Base-by-base conservation (phyloP, 2,888 invertebrate species). In the Sycophila texana region DNA sequence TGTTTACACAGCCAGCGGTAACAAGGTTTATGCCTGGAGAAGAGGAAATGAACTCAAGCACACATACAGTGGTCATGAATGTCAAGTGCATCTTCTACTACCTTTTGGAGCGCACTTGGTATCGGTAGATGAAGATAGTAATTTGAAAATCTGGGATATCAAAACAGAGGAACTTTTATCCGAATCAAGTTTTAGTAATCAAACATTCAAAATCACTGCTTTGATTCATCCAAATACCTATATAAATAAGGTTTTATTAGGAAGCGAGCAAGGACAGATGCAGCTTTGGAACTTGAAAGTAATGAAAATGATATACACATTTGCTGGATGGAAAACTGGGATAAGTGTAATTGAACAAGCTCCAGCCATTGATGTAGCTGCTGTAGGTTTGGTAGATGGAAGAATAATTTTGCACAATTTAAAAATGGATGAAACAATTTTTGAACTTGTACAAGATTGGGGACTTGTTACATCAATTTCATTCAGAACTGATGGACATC, bases 181-280 rank as follows among this genome's bases (percentile, higher is more conserved):
- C 39, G 95, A 96, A 86, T 89, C 96, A 1, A 92, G 92, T 10
- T 96, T 96, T 86, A 92, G 93, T 76, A 92, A 92, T 16, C 90
- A 92, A 0, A 91, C 91, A n/a, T 99, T 99, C 88, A 92, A 94
- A 85, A 94, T 99, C 49, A 95, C 96, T 0, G 92, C 96, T 0
- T 83, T 98, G n/a, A 92, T 96, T 77, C 99, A 99, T 92, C 99
- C 99, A 0, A 95, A 94, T 30, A 97, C 99, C 0, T 99, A 99
- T 89, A 90, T 98, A 18, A 99, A 99, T 89, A 99, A 99, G 89
- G 93, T 99, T 80, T 89, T 99, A 47, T 91, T 99, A 58, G 98
- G 96, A 0, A 97, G 97, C 84, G 92, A 94, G 77, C 96, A 97
- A 88, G 98, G 98, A 0, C 90, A 92, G 60, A 86, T 99, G 83